phyloP scores from a whole-genome alignment of 2,888 invertebrate genomes.

The Uloborus plumipes region DNA sequence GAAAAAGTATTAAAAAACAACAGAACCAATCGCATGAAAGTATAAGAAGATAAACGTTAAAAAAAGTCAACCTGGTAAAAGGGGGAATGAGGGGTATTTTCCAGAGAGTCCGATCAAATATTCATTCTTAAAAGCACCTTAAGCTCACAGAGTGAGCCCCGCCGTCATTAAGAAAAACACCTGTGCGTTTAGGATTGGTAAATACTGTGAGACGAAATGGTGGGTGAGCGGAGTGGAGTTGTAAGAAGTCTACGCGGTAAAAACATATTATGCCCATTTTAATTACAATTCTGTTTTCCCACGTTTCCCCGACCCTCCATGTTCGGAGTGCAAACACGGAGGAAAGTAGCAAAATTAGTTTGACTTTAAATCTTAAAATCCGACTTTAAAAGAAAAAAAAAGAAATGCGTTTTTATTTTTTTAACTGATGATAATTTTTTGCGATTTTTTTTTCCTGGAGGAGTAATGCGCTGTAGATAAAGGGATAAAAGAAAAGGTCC shows the following conservation, averaged over 20 bases:
- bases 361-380: slow-evolving; percentile 62
- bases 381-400: slow-evolving; percentile 29
- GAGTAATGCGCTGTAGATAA: slow-evolving; percentile 31
- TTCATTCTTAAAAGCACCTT: slow-evolving; percentile 63
- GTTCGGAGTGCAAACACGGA: slow-evolving; percentile 58
- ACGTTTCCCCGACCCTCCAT: slow-evolving; percentile 26
- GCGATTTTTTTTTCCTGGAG: background rate
- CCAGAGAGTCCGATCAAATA: slow-evolving; percentile 57
- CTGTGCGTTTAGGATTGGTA: slow-evolving; percentile 62
- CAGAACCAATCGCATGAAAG: slow-evolving; percentile 53
- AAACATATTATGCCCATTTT: slow-evolving; percentile 64
- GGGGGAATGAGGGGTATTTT: slow-evolving; percentile 12
- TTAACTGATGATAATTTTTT: background rate
- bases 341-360: slow-evolving; percentile 64
- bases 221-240: slow-evolving; percentile 33
- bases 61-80: slow-evolving; percentile 39
- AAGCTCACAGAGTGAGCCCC: slow-evolving; percentile 46
- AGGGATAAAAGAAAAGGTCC: slow-evolving; percentile 47
- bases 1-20: slow-evolving; percentile 50
- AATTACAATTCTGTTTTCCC: slow-evolving; percentile 62
- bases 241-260: slow-evolving; percentile 60
- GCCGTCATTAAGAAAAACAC: slow-evolving; percentile 62
- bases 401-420: slow-evolving; percentile 6
- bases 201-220: slow-evolving; percentile 31
- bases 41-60: slow-evolving; percentile 60